Conservation (phyloP, 2,888 invertebrate species). For the Diarsia dahlii region DNA sequence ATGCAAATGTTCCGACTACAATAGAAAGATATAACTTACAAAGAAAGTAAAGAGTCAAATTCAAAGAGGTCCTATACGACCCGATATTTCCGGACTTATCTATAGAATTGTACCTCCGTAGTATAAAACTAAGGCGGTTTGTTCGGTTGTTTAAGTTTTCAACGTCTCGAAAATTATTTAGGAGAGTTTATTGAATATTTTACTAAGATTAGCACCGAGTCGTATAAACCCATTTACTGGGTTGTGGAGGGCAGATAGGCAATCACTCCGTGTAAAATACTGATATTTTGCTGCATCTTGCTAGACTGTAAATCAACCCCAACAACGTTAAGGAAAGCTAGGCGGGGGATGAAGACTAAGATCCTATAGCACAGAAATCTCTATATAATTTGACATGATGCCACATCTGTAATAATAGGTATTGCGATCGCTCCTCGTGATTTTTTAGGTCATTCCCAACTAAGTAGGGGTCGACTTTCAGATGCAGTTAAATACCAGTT, state of each 20-base stretch:
- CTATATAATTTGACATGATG: not conserved
- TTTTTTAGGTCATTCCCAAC: not conserved
- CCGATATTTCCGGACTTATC: slow-evolving; percentile 41
- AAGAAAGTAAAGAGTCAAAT: slow-evolving; percentile 43
- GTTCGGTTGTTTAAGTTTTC: not conserved
- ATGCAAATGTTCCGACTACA: slow-evolving; percentile 52
- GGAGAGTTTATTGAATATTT: not conserved
- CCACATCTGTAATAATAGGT: not conserved
- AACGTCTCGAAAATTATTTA: not conserved
- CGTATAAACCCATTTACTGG: no score
- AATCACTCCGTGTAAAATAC: no score
- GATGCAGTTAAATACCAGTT: not conserved
- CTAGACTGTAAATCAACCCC: not conserved
- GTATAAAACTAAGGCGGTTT: not conserved
- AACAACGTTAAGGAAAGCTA: no score
- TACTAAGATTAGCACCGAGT: no score
- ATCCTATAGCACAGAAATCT: not conserved
- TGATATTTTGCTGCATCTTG: no score
- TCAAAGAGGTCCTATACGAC: slow-evolving; percentile 45
- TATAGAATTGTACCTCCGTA: not conserved
- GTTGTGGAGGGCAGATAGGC: no score
- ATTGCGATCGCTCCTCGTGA: not conserved
- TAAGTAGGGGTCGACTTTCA: not conserved
- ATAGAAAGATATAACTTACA: slow-evolving; percentile 49
- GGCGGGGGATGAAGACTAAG: not conserved